Conservation (phyloP, 30 jellyfish, hydroid and myxozoan species). For the Hydractinia symbiolongicarpus region DNA sequence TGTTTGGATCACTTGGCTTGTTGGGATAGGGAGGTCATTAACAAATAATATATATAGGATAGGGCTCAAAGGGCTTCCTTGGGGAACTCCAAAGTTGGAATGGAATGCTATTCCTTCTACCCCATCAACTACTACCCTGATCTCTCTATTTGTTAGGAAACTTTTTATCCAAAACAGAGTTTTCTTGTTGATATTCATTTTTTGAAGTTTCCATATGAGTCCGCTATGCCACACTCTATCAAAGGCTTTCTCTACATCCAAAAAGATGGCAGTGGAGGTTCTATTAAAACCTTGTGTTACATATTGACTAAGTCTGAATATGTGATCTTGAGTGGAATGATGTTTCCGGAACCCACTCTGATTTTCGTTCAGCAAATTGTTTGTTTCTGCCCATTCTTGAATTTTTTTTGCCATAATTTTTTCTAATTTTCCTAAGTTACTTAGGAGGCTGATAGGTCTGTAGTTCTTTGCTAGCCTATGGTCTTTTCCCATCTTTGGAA, state of each 20-base stretch:
- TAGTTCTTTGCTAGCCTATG: no score
- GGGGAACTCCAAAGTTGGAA: background rate
- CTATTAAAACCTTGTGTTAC: background rate
- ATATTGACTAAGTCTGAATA: no score
- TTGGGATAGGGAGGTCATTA: background rate
- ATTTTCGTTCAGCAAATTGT: no score
- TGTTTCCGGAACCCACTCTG: no score
- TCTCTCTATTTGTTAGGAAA: background rate
- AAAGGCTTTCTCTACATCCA: conserved; percentile 2
- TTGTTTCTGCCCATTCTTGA: no score
- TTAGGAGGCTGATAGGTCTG: no score
- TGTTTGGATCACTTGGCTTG: background rate
- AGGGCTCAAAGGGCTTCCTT: conserved; percentile 5
- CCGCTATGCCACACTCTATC: background rate
- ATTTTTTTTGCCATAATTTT: no score
- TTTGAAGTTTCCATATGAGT: background rate
- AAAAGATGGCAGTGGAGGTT: background rate
- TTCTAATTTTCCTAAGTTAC: no score
- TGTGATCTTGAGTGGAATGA: no score
- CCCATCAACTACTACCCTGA: background rate
- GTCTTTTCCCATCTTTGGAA: no score
- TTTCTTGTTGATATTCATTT: background rate
- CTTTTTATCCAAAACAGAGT: background rate
- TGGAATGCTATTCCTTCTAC: background rate
- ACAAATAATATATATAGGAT: background rate